Conservation (phyloP, 2,888 invertebrate species). For the Cantharis rufa region DNA sequence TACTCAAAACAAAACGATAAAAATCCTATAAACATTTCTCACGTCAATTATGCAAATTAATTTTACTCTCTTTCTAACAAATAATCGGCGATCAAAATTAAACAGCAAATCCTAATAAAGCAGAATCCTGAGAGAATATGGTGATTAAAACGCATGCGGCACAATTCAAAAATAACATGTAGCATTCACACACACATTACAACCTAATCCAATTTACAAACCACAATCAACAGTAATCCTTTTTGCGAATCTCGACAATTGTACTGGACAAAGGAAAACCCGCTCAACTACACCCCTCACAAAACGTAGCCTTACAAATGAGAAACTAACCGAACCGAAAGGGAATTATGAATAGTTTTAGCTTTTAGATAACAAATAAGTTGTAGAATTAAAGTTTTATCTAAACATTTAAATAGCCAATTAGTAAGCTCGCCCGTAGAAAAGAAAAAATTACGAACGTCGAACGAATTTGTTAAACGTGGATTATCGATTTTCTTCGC, state of each 20-base stretch:
- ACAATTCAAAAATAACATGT: constrained; percentile 22
- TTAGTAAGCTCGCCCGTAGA: not conserved
- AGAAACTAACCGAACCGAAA: not conserved
- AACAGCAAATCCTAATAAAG: constrained; percentile 14
- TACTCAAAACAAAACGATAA: not conserved
- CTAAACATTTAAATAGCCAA: not conserved
- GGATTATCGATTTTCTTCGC: not conserved
- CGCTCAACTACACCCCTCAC: constrained; percentile 10
- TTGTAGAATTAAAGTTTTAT: not conserved
- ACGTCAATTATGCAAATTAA: constrained; percentile 13
- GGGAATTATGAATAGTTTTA: constrained; percentile 3
- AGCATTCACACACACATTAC: constrained; percentile 25
- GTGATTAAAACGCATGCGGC: constrained; percentile 20
- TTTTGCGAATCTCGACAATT: constrained; percentile 26
- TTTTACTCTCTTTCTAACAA: constrained; percentile 8
- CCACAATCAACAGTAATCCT: constrained; percentile 29
- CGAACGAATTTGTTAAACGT: not conserved
- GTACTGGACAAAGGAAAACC: constrained; percentile 23
- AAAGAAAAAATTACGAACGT: not conserved
- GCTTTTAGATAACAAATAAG: not conserved
- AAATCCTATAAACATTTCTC: not conserved
- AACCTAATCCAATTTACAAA: constrained; percentile 28
- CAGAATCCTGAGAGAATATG: constrained; percentile 12
- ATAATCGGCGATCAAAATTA: constrained; percentile 11
- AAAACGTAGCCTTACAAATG: constrained; percentile 10